Conservation (phyloP, 64 coral and sea anemone species). For the Astreopora myriophthalma region DNA sequence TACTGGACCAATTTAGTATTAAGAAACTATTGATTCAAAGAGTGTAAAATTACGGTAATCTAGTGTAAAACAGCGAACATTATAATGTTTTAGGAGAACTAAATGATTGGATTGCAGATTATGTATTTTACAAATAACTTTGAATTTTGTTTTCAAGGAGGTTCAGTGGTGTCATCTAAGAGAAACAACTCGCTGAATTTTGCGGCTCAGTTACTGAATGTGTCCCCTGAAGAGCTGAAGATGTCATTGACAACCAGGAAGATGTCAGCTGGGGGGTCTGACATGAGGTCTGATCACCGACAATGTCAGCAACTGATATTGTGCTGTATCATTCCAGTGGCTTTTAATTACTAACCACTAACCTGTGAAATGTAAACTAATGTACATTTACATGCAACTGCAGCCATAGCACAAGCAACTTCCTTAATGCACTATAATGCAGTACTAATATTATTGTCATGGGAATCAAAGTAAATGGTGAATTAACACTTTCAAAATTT, state of each 20-base stretch:
- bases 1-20: no score
- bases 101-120: no score
- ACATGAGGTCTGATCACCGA: conserved; percentile 86
- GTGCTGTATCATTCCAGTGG: conserved; percentile 84
- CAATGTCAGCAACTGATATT: conserved; percentile 69
- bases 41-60: no score
- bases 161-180: conserved; percentile 66
- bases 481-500: no score
- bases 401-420: background rate
- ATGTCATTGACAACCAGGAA: conserved; percentile 79
- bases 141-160: conserved; percentile 44
- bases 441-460: no score
- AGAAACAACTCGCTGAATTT: conserved; percentile 73
- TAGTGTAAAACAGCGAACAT: no score
- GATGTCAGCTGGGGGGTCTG: conserved; percentile 85
- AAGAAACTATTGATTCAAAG: no score
- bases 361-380: background rate
- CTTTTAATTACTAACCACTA: background rate
- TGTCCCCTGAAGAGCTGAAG: conserved; percentile 84
- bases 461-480: no score
- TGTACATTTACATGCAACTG: background rate
- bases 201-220: conserved; percentile 70
- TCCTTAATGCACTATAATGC: no score
- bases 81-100: no score
- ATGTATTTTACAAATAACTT: background rate